Percentiles rank a stretch among this genome's conserved stretches.
Evolutionary conservation across 1,140 invertebrate genomes (phyloP).

Genomic region (Trissolcus basalis): DNA sequence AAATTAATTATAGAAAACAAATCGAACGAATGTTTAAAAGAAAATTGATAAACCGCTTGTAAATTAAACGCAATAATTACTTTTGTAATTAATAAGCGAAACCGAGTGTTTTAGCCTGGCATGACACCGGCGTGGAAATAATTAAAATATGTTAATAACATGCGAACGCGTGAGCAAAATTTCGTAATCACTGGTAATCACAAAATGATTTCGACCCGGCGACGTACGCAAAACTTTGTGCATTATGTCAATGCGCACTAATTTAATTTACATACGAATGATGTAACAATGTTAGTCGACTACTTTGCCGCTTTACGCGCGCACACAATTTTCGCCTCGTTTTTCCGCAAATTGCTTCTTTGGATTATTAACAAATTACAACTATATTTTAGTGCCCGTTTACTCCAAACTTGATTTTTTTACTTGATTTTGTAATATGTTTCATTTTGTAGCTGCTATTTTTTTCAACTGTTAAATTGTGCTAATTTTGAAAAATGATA

Average conservation of each 20-base stretch:
- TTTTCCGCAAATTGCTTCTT: not conserved
- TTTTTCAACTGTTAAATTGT: too few relatives aligned
- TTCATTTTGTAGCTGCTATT: too few relatives aligned
- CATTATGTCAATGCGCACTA: slow-evolving; percentile 40
- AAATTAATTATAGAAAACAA: too few relatives aligned
- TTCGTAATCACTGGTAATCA: slow-evolving; percentile 44
- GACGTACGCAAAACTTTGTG: slow-evolving; percentile 25
- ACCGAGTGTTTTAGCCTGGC: slow-evolving; percentile 8
- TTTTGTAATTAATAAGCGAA: slow-evolving; percentile 17
- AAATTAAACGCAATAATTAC: slow-evolving; percentile 7
- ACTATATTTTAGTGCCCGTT: too few relatives aligned
- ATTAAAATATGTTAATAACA: slow-evolving; percentile 47
- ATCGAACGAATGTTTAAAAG: not conserved
- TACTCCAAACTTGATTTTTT: too few relatives aligned
- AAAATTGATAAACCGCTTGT: too few relatives aligned
- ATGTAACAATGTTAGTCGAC: slow-evolving; percentile 21
- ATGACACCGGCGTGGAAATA: slow-evolving; percentile 11
- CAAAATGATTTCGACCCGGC: slow-evolving; percentile 30
- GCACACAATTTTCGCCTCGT: slow-evolving; percentile 4
- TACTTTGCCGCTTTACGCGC: slow-evolving; percentile 17
- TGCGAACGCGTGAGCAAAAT: slow-evolving; percentile 17
- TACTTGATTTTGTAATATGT: too few relatives aligned
- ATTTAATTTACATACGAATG: slow-evolving; percentile 40
- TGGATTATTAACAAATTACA: too few relatives aligned
- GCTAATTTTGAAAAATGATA: too few relatives aligned